Evolutionary conservation across 2,888 invertebrate species (phyloP).

Genomic region (Apamea epomidion): DNA sequence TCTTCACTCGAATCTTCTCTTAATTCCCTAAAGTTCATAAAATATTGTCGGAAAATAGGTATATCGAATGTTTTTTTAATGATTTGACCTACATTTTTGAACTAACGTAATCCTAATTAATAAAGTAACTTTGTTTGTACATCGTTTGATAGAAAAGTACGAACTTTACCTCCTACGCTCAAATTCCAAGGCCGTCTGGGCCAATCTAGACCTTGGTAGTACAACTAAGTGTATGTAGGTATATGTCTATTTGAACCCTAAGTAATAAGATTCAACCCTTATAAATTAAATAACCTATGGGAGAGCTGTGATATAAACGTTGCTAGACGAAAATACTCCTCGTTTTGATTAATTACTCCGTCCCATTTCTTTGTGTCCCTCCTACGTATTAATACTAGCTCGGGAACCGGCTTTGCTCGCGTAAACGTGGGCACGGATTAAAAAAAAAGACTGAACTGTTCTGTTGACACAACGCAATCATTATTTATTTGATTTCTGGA

Average conservation of each 20-base stretch:
- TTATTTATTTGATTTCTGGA: slow-evolving; percentile 34
- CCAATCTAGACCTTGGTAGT: slow-evolving; percentile 36
- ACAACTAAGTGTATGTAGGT: slow-evolving; percentile 21
- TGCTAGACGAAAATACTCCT: slow-evolving; percentile 34
- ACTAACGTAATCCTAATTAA: slow-evolving; percentile 25
- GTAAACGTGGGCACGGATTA: slow-evolving; percentile 9
- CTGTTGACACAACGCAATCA: slow-evolving; percentile 42
- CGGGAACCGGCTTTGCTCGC: slow-evolving; percentile 39
- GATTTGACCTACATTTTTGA: not conserved
- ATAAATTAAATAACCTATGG: slow-evolving; percentile 50
- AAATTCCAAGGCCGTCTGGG: slow-evolving; percentile 52
- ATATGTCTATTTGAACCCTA: slow-evolving; percentile 13
- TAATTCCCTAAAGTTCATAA: not conserved
- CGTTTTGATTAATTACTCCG: slow-evolving; percentile 60
- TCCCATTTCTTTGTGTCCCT: slow-evolving; percentile 50
- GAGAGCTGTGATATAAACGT: slow-evolving; percentile 30
- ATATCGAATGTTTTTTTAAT: not conserved
- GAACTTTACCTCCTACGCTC: slow-evolving; percentile 19
- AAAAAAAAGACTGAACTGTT: slow-evolving; percentile 40
- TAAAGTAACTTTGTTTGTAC: slow-evolving; percentile 26
- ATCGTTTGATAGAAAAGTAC: slow-evolving; percentile 43
- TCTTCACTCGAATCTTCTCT: too few species aligned
- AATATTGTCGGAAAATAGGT: not conserved
- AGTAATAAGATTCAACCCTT: slow-evolving; percentile 46
- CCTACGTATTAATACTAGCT: slow-evolving; percentile 40